These are phyloP conservation scores for Eidolon dupreanum DNA, from an alignment of 2,797 vertebrate genomes.

Conservation along the genomic window DNA sequence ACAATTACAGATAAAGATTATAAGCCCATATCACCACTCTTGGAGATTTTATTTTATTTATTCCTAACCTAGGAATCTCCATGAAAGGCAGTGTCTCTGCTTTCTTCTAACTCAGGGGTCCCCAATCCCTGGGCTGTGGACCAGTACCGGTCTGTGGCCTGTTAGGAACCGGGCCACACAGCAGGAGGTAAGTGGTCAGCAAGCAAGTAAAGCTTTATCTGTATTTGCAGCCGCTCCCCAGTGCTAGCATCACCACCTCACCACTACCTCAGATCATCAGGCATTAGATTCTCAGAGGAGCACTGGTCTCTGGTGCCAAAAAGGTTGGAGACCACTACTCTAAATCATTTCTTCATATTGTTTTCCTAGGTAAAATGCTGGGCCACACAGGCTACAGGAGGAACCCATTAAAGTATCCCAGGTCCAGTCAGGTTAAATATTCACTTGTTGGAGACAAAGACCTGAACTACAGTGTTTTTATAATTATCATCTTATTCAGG, in stretches of 20 bases:
- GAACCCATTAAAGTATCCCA: not conserved
- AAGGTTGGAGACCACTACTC: not conserved
- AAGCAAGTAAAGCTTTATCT: too few species aligned
- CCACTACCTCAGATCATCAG: too few species aligned
- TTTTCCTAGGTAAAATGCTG: not conserved
- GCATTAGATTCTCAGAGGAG: too few species aligned
- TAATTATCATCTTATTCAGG: not conserved
- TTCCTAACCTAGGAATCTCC: not conserved
- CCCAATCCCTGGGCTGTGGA: too few species aligned
- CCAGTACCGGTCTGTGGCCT: too few species aligned
- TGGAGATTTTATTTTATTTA: constrained; percentile 8
- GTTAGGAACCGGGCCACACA: too few species aligned
- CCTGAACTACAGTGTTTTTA: not conserved
- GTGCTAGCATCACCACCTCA: too few species aligned
- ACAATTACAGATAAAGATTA: not conserved
- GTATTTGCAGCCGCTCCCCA: too few species aligned
- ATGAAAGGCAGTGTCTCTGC: not conserved
- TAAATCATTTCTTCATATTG: not conserved
- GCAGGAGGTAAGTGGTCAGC: too few species aligned
- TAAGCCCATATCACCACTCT: not conserved
- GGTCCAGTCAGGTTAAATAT: not conserved
- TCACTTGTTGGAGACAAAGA: not conserved
- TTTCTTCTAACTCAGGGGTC: not conserved
- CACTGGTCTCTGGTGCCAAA: too few species aligned
- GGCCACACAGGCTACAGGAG: not conserved